A percentile compares a stretch with the other conserved stretches of the same genome.
phyloP scores from a whole-genome alignment of 2,888 invertebrate species.

The Glyphotaelius pellucidus region DNA sequence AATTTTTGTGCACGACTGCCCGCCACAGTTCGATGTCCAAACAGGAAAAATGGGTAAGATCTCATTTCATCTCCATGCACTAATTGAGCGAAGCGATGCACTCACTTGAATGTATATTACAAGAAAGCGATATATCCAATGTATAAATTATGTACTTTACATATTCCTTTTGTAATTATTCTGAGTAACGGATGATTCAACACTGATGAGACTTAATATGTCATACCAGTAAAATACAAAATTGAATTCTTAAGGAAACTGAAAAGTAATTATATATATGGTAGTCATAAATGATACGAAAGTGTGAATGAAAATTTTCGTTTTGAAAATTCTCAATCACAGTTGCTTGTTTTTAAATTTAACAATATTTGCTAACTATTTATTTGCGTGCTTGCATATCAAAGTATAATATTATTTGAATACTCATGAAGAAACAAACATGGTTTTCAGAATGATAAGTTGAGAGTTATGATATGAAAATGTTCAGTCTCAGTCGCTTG shows the following conservation, averaged over 20 bases:
- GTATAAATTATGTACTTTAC: neutral
- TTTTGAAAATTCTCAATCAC: neutral
- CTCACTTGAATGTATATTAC: neutral
- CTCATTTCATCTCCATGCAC: slow-evolving; percentile 15
- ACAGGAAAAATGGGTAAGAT: slow-evolving; percentile 92
- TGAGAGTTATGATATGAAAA: neutral
- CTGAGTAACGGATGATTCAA: neutral
- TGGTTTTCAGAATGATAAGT: neutral
- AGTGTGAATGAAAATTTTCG: neutral
- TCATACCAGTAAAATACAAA: neutral
- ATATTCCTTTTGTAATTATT: neutral
- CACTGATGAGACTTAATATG: neutral
- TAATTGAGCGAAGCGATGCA: slow-evolving; percentile 6
- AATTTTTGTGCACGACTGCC: slow-evolving; percentile 87
- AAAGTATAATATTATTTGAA: neutral
- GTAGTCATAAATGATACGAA: neutral
- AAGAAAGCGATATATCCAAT: neutral
- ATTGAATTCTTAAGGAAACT: neutral
- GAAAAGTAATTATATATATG: neutral
- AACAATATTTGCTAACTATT: neutral
- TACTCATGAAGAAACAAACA: neutral
- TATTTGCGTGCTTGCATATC: neutral
- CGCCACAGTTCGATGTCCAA: slow-evolving; percentile 88
- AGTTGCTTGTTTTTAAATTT: neutral
- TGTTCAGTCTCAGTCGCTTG: neutral